phyloP scores from a whole-genome alignment of 2,797 vertebrate species.

The Poecilia wingei region DNA sequence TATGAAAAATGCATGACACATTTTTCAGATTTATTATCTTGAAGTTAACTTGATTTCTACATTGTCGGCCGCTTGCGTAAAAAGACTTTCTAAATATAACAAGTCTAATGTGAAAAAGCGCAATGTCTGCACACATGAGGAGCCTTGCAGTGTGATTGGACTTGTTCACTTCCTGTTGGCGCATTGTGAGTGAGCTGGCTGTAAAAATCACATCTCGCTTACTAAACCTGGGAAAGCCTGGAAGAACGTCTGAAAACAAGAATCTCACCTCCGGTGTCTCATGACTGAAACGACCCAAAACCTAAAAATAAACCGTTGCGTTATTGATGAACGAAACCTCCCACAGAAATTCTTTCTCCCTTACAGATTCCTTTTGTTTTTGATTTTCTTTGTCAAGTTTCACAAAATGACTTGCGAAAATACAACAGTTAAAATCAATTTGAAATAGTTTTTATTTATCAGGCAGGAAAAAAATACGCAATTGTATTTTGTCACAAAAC shows the following conservation, averaged over 20 bases:
- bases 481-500: neutral
- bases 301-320: constrained; percentile 32
- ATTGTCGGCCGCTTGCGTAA: neutral
- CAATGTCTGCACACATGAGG: neutral
- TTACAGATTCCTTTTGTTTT: neutral
- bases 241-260: constrained; percentile 35
- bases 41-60: neutral
- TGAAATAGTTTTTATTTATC: neutral
- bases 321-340: constrained; percentile 29
- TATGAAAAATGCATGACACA: neutral
- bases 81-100: neutral
- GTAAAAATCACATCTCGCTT: neutral
- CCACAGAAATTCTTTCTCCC: constrained; percentile 27
- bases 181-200: neutral
- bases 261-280: constrained; percentile 42
- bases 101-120: neutral
- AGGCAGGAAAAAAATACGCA: neutral
- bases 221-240: constrained; percentile 24
- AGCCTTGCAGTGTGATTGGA: neutral
- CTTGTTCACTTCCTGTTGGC: neutral
- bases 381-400: neutral
- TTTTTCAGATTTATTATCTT: neutral
- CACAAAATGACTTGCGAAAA: neutral
- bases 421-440: neutral
- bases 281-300: constrained; percentile 45